A percentile compares a stretch with the other conserved stretches of the same genome.
Conservation (phyloP, 1,140 invertebrate genomes). For the Diabrotica undecimpunctata region DNA sequence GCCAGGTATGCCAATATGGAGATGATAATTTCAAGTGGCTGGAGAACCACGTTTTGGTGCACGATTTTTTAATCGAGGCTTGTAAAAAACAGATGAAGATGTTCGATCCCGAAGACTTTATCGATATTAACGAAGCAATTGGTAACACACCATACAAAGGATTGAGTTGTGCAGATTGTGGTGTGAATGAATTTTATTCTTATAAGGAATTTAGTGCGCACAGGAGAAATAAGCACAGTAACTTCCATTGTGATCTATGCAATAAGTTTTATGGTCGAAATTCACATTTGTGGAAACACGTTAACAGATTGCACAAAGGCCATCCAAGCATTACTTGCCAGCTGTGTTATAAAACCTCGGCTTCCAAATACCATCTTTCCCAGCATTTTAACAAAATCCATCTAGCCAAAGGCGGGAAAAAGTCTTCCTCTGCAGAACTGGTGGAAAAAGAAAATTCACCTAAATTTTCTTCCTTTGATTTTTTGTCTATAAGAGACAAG, state of each 20-base stretch:
- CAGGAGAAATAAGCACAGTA: conserved; percentile 52
- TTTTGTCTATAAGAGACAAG: conserved; percentile 38
- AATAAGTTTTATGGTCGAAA: conserved; percentile 61
- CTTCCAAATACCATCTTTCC: conserved; percentile 56
- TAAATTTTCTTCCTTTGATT: conserved; percentile 39
- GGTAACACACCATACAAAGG: conserved; percentile 38
- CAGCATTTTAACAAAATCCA: conserved; percentile 60
- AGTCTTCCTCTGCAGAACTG: not conserved
- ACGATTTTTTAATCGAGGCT: conserved; percentile 51
- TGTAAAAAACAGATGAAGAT: conserved; percentile 45
- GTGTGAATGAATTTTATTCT: conserved; percentile 43
- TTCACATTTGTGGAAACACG: conserved; percentile 63
- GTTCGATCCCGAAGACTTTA: conserved; percentile 53
- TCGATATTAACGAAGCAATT: conserved; percentile 50
- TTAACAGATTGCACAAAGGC: conserved; percentile 59
- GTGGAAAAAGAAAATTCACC: conserved; percentile 32
- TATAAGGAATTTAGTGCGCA: conserved; percentile 56
- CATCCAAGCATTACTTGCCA: conserved; percentile 59
- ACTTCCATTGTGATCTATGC: conserved; percentile 61
- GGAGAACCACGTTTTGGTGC: conserved; percentile 57
- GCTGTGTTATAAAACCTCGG: conserved; percentile 58
- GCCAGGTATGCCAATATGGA: conserved; percentile 58
- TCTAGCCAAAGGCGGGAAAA: conserved; percentile 48
- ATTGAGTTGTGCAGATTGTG: conserved; percentile 43
- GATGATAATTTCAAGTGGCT: conserved; percentile 57